These are phyloP conservation scores for Drosophila lini DNA, from an alignment of 1,140 invertebrate species.

Conservation along the genomic window DNA sequence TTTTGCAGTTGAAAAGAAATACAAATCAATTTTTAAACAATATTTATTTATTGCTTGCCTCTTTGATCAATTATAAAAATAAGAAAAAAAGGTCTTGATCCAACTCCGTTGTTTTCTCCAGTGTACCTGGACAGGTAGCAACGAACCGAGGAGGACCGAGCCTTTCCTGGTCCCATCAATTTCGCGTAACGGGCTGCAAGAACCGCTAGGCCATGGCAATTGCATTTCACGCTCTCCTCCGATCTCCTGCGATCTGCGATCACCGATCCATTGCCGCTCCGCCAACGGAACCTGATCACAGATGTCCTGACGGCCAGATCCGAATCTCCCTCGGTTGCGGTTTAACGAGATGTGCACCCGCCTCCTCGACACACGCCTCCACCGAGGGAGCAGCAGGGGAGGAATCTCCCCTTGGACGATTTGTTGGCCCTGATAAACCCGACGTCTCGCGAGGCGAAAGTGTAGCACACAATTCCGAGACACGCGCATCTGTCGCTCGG, in stretches of 20 bases:
- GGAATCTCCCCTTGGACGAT: constrained; percentile 43
- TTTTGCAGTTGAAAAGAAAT: too few species aligned
- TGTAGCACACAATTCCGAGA: constrained; percentile 71
- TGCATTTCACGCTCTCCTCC: constrained; percentile 66
- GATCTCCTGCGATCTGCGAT: constrained; percentile 7
- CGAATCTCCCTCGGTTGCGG: constrained; percentile 68
- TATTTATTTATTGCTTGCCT: neutral
- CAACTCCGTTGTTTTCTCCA: neutral
- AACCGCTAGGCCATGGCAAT: constrained; percentile 68
- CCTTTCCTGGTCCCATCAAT: constrained; percentile 54
- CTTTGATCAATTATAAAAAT: neutral
- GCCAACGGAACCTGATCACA: constrained; percentile 70
- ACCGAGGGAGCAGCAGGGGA: constrained; percentile 11
- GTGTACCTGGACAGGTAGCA: constrained; percentile 36
- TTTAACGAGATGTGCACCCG: constrained; percentile 81
- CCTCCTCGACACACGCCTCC: constrained; percentile 55
- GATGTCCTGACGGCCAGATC: constrained; percentile 75
- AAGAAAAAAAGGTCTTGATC: neutral
- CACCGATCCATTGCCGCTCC: neutral
- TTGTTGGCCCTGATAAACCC: constrained; percentile 64
- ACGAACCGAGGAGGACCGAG: constrained; percentile 15
- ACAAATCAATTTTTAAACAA: neutral
- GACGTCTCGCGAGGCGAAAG: constrained; percentile 61
- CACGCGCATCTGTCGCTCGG: constrained; percentile 76
- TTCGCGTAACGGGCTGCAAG: constrained; percentile 70